phyloP scores from a whole-genome alignment of 2,797 vertebrate genomes.

The Enteromius viviparus region DNA sequence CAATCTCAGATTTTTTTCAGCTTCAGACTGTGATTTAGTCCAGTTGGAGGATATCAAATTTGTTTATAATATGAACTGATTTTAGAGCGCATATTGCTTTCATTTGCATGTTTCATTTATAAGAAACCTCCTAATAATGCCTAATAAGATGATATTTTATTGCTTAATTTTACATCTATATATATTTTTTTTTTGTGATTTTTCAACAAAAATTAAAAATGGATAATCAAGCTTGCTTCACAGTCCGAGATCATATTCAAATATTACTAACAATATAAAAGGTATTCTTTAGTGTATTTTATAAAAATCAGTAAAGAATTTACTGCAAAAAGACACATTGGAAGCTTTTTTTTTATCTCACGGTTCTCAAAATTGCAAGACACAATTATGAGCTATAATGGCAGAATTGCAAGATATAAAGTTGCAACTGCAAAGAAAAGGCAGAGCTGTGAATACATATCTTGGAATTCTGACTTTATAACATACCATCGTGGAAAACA shows the following conservation, averaged over 20 bases:
- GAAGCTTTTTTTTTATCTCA: too few relatives aligned
- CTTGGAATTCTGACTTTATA: too few relatives aligned
- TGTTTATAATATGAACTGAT: not conserved
- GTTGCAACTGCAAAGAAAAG: too few relatives aligned
- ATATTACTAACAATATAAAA: not conserved
- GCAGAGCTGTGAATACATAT: too few relatives aligned
- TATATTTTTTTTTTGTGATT: not conserved
- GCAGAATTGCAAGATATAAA: too few relatives aligned
- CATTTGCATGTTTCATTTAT: not conserved
- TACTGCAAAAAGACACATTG: not conserved
- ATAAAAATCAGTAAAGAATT: not conserved
- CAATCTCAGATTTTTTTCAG: not conserved
- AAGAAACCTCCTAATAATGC: too few relatives aligned
- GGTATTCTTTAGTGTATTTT: not conserved
- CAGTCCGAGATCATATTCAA: not conserved
- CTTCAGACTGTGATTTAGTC: not conserved
- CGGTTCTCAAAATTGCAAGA: too few relatives aligned
- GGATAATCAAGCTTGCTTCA: not conserved
- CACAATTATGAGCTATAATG: too few relatives aligned
- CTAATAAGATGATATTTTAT: not conserved
- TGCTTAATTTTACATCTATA: not conserved
- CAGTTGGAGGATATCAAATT: not conserved
- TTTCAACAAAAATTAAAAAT: not conserved
- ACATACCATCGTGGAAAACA: too few relatives aligned
- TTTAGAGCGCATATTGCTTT: not conserved